These are phyloP conservation scores for Thereva unica DNA, from an alignment of 2,888 invertebrate species.

Conservation along the genomic window DNA sequence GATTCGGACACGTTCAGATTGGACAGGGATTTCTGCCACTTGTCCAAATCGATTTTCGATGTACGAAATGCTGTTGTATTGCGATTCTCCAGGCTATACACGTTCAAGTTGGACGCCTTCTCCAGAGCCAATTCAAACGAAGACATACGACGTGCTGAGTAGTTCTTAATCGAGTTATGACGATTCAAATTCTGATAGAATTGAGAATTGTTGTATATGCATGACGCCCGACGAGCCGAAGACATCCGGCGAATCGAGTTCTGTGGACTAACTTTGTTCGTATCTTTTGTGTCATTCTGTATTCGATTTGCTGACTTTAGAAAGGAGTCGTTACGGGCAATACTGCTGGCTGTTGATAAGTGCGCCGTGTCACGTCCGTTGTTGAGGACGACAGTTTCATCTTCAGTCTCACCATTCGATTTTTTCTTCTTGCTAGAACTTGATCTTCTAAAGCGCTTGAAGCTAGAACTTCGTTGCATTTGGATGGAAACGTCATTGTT, in stretches of 20 bases:
- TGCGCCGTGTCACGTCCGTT: constrained; percentile 76
- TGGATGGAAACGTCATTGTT: constrained; percentile 47
- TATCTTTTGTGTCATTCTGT: constrained; percentile 78
- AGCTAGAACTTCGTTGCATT: constrained; percentile 73
- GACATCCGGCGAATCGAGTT: constrained; percentile 64
- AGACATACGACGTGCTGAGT: constrained; percentile 54
- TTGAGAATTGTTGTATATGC: constrained; percentile 55
- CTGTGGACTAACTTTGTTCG: constrained; percentile 67
- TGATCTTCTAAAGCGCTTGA: constrained; percentile 71
- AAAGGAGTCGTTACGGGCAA: constrained; percentile 64
- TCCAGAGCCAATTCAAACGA: constrained; percentile 57
- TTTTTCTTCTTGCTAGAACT: constrained; percentile 69
- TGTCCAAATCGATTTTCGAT: constrained; percentile 56
- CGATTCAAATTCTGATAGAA: constrained; percentile 56
- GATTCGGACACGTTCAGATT: constrained; percentile 53
- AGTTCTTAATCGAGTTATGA: constrained; percentile 53
- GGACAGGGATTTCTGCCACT: constrained; percentile 56
- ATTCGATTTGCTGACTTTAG: constrained; percentile 68
- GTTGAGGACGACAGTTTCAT: constrained; percentile 64
- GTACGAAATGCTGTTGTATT: constrained; percentile 55
- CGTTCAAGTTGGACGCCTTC: constrained; percentile 56
- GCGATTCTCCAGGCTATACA: constrained; percentile 56
- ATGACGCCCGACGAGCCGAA: constrained; percentile 54
- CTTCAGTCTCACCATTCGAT: constrained; percentile 61
- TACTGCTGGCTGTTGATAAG: constrained; percentile 44